A percentile compares a stretch with the other conserved stretches of the same genome.
Evolutionary conservation across 2,888 invertebrate species (phyloP).

Genomic region (Cephus pulcher): DNA sequence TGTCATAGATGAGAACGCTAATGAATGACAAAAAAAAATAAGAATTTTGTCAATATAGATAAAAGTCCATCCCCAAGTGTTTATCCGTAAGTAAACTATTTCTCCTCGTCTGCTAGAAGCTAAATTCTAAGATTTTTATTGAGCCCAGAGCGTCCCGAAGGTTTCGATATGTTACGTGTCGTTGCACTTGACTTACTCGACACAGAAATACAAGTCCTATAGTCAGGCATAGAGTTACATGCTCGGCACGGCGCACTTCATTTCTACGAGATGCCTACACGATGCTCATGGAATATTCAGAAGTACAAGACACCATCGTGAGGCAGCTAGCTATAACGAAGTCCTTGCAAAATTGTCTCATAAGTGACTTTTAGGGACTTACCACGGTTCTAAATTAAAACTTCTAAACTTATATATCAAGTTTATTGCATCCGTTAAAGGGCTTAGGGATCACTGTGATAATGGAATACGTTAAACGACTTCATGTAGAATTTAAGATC

Average conservation of each 20-base stretch:
- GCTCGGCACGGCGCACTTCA: not conserved
- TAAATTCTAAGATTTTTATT: not conserved
- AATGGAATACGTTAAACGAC: too few species aligned
- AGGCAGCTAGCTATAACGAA: not conserved
- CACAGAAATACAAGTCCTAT: not conserved
- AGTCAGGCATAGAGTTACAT: not conserved
- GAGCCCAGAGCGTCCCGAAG: constrained; percentile 3
- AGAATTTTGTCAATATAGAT: not conserved
- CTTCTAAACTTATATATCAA: not conserved
- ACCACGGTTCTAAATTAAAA: not conserved
- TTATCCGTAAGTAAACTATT: not conserved
- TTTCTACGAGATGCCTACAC: not conserved
- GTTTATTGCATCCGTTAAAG: not conserved
- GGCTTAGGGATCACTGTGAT: not conserved
- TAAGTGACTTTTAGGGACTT: not conserved
- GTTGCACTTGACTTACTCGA: constrained; percentile 25
- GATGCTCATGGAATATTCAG: not conserved
- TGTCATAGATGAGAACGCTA: not conserved
- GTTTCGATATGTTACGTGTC: constrained; percentile 28
- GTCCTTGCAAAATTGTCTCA: not conserved
- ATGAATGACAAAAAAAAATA: not conserved
- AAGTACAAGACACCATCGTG: not conserved
- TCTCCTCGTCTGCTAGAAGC: not conserved
- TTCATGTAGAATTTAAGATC: too few species aligned
- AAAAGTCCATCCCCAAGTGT: not conserved